Conservation (phyloP, 2,888 invertebrate species). For the Zygothrica quintamaculata region DNA sequence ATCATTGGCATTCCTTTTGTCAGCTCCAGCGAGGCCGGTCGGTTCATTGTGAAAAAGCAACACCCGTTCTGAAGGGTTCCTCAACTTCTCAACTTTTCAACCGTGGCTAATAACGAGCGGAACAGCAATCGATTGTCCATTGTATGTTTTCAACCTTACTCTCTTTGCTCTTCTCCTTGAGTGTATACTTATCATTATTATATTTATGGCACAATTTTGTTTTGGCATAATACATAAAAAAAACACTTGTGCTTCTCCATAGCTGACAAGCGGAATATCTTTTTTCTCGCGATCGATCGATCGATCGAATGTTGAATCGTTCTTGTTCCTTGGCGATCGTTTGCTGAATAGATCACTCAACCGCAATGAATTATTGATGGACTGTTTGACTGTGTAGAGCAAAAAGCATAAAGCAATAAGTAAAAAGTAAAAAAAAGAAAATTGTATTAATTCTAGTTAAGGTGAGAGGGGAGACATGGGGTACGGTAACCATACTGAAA, state of each 20-base stretch:
- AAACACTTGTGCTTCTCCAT: conserved; percentile 66
- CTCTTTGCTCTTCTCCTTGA: background rate
- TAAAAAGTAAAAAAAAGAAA: conserved; percentile 4
- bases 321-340: conserved; percentile 36
- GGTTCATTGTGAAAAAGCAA: conserved; percentile 67
- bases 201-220: conserved; percentile 77
- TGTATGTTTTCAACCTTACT: conserved; percentile 21
- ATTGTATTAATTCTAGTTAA: too few species aligned
- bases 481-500: too few species aligned
- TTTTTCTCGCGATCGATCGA: conserved; percentile 70
- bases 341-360: conserved; percentile 71
- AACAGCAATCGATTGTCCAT: conserved; percentile 49
- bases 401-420: conserved; percentile 30
- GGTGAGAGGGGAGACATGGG: too few species aligned
- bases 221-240: conserved; percentile 57
- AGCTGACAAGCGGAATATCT: conserved; percentile 77
- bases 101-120: conserved; percentile 61
- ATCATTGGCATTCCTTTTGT: conserved; percentile 50
- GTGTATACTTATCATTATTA: conserved; percentile 64
- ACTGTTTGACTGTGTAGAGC: conserved; percentile 33
- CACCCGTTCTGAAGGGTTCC: conserved; percentile 73
- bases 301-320: background rate
- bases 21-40: conserved; percentile 29
- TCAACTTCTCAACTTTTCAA: conserved; percentile 49
- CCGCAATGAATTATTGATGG: conserved; percentile 75